Conservation (phyloP, 2,113 vertebrate genomes). For the Lates calcarifer region DNA sequence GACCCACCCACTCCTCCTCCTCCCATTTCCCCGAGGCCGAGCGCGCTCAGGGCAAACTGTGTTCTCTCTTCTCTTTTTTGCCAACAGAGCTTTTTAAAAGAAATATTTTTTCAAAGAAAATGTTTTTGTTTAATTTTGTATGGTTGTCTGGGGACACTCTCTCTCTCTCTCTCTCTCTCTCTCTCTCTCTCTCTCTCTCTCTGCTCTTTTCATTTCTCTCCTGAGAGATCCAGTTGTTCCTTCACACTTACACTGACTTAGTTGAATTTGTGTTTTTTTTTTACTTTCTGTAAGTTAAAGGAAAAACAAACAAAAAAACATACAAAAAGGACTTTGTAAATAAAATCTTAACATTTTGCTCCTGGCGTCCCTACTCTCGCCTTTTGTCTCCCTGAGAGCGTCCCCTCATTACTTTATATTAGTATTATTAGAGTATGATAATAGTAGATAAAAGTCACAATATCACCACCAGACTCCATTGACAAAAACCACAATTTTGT, state of each 20-base stretch:
- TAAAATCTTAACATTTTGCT: conserved; percentile 95
- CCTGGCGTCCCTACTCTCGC: conserved; percentile 50
- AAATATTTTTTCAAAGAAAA: conserved; percentile 77
- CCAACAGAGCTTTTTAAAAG: conserved; percentile 82
- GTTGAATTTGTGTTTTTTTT: conserved; percentile 80
- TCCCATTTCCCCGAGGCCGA: conserved; percentile 18
- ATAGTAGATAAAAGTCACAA: no score
- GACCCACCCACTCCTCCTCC: no score
- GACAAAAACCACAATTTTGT: no score
- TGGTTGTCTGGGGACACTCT: conserved; percentile 38
- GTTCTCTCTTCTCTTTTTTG: conserved; percentile 60
- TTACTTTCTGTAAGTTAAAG: conserved; percentile 88
- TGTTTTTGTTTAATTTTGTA: conserved; percentile 70
- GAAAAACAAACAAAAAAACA: conserved; percentile 67
- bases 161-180: conserved; percentile 13
- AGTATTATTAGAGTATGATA: no score
- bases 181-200: neutral
- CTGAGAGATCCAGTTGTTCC: conserved; percentile 52
- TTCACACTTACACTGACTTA: conserved; percentile 54
- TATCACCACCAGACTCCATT: no score
- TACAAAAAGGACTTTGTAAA: conserved; percentile 90
- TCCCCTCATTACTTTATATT: neutral
- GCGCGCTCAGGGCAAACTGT: conserved; percentile 75
- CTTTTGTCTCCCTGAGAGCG: neutral
- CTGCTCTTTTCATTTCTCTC: neutral